Base-by-base conservation (phyloP, 53 echinoderm and acorn worm genomes). In the Mesocentrotus franciscanus region DNA sequence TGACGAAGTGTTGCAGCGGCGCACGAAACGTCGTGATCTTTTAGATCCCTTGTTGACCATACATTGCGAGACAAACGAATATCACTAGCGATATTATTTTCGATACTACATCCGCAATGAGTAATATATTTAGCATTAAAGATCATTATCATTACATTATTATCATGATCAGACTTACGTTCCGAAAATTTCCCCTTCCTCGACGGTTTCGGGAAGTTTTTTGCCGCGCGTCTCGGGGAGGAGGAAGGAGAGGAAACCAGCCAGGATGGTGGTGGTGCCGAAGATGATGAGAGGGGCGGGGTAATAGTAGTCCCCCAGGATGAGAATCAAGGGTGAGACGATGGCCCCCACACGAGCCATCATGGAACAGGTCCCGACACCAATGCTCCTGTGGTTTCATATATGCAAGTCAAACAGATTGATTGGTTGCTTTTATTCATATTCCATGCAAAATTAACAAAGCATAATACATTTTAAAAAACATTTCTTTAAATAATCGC, bases 361-460 rank as follows among this genome's bases (percentile, higher is more conserved):
- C 95, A 97, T 95, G 22, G 97, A 97, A 39, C 97, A 96, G 34
- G 96, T 76, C 15, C 97, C 97, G 42, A 97, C 94, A 12, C 96
- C 96, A 20, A 90, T 93, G 29, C 95, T n/a, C 94, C 97, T 97
- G 57, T n/a, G 12, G 11, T 3, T 2, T 20, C 7, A 42, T 30
- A 49, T n/a, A n/a, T n/a, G n/a, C 22, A 42, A n/a, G 20, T 12
- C 83, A 83, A 36, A 5, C 20, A 78, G 1, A n/a, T 15, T 18
- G 71, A 71, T 1, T 11, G n/a, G n/a, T n/a, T n/a, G n/a, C n/a
- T n/a, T n/a, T n/a, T n/a, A n/a, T n/a, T n/a, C n/a, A n/a, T n/a
- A n/a, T n/a, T n/a, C n/a, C n/a, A n/a, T n/a, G n/a, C n/a, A n/a
- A n/a, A n/a, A n/a, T n/a, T n/a, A n/a, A n/a, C n/a, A n/a, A n/a